Base-by-base conservation (phyloP, 2,113 vertebrate genomes). In the Ursus arctos region DNA sequence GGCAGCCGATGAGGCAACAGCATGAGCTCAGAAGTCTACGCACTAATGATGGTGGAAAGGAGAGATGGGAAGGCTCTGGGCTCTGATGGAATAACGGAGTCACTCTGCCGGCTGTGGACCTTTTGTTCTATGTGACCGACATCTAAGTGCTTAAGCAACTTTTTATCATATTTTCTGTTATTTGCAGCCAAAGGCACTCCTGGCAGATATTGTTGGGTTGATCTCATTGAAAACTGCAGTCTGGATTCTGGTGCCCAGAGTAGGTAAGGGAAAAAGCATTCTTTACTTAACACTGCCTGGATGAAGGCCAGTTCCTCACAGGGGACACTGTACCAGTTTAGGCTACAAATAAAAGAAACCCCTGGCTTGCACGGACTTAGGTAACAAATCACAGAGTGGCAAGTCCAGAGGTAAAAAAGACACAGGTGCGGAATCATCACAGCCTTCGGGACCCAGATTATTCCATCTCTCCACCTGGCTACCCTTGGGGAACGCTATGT, bases 111-210 rank as follows among this genome's bases (percentile, higher is more conserved):
- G 85, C 82, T 74, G 79, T 13, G 47, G 67, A 93, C 28, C 51
- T 92, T 76, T 8, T 79, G 53, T 67, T 69, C 65, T 24, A 10
- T 31, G 82, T 51, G 72, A 94, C 91, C 85, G 93, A 81, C 84
- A 43, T 40, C n/a, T 72, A 61, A 88, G 40, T 83, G 79, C 63
- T 94, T 89, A 40, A 71, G 67, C 43, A 95, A 86, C 5, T 51
- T 84, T 91, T 57, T 47, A 59, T 86, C 59, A 86, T 95, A 74
- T 72, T 96, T 96, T 82, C 84, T 77, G n/a, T 90, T 97, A 92
- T 92, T 94, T 91, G 43, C 10, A 96, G 83, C 77, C 86, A 47
- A 89, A 93, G 72, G n/a, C 69, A 59, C 88, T 89, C 69, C 72
- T 96, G 88, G 86, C 53, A 83, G 82, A 69, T 47, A 55, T 33